phyloP scores from a whole-genome alignment of 2,113 vertebrate species.

The Cathartes aura region DNA sequence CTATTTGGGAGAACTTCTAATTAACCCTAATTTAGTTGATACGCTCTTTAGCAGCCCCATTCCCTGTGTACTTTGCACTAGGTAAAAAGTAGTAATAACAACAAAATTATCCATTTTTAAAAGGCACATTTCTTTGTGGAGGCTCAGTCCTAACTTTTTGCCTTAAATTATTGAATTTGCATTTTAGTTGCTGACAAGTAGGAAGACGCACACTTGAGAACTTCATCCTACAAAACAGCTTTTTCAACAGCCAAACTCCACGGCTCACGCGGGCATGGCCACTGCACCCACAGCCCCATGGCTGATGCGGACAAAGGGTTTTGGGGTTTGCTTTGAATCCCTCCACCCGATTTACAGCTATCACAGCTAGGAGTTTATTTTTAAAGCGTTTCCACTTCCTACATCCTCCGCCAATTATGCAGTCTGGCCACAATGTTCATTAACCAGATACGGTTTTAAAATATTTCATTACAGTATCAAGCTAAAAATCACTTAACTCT shows the following conservation, averaged over 20 bases:
- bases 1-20: constrained; percentile 87
- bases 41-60: constrained; percentile 51
- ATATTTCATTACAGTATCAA: background rate
- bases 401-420: background rate
- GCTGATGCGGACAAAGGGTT: background rate
- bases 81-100: constrained; percentile 51
- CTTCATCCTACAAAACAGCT: background rate
- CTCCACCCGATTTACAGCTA: background rate
- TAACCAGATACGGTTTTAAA: background rate
- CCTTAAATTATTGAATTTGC: background rate
- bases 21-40: constrained; percentile 89
- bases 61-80: constrained; percentile 28
- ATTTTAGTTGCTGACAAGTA: background rate
- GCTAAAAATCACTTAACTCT: constrained; percentile 34
- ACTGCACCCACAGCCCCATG: accelerated
- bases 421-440: background rate
- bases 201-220: background rate
- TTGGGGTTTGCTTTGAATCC: background rate
- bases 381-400: background rate
- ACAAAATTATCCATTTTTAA: constrained; percentile 17
- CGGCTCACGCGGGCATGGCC: accelerated
- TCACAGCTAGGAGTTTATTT: background rate
- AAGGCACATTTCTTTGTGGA: background rate
- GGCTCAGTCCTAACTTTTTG: background rate
- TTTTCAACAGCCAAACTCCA: background rate